Evolutionary conservation across 2,797 vertebrate genomes (phyloP), one percentile per base, ranked within the genome.

Genomic region (Moxostoma hubbsi): DNA sequence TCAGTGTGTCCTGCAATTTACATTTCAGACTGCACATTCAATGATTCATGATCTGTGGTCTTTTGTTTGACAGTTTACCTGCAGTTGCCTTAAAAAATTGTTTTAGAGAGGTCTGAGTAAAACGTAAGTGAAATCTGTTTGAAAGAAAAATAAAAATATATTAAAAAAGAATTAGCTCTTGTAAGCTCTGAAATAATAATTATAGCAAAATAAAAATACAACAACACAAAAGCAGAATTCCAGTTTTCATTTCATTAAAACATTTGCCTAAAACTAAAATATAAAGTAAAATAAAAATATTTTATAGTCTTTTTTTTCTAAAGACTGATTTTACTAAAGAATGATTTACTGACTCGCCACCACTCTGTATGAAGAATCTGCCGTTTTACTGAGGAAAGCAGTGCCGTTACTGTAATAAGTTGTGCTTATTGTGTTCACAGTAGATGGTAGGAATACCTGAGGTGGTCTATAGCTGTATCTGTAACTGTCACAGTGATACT

Each of bases 371-470:
- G 10, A 73, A 18, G 61, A 73, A 68, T 64, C 64, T 84, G 59
- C 7, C 9, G 73, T 57, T 55, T 80, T 53, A 24, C 58, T 54
- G 57, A 5, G 63, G 36, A 46, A 77, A 67, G 11, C 13, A 61
- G 51, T 55, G 49, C 62, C 16, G 53, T 18, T 67, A 58, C 43
- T 84, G 43, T 81, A 80, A 81, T 82, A 64, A 64, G 62, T 83
- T 82, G 69, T 43, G 70, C 67, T 84, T 88, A 67, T 81, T 73
- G 55, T 87, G 89, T 92, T 94, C 90, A 94, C 93, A 94, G 92
- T 93, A 93, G 88, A 91, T 86, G 68, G 87, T 78, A 88, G 82
- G 88, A 89, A 92, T 93, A 92, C 93, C 93, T 94, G 94, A 94
- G 93, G 84, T 88, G 89, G 87, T 88, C 84, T 89, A 86, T 84